A percentile compares a stretch with the other conserved stretches of the same genome.
These are phyloP conservation scores for Theropithecus gelada DNA, from an alignment of 2,113 vertebrate genomes.

Conservation along the genomic window DNA sequence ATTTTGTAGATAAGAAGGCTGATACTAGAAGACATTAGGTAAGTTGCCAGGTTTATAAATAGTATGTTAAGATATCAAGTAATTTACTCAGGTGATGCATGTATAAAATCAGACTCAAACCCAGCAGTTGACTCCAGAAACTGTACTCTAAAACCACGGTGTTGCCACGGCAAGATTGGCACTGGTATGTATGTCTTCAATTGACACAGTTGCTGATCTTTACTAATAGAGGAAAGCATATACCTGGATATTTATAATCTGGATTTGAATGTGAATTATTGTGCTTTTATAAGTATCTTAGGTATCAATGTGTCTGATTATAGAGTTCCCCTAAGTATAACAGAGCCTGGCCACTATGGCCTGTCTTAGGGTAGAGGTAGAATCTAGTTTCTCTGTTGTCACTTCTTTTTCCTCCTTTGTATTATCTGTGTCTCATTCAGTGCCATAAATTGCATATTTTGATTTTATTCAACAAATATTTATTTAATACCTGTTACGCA, in stretches of 20 bases:
- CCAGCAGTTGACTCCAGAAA: background rate
- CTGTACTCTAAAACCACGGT: background rate
- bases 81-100: background rate
- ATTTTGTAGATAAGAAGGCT: conserved; percentile 19
- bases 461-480: background rate
- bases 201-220: background rate
- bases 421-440: background rate
- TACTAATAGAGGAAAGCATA: background rate
- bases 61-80: background rate
- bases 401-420: background rate
- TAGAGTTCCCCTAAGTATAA: background rate
- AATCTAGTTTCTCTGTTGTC: background rate
- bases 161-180: background rate
- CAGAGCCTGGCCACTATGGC: background rate
- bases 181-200: background rate
- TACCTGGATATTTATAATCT: background rate
- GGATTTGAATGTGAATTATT: background rate
- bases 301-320: background rate
- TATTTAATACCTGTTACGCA: background rate
- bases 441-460: background rate
- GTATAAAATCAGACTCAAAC: conserved; percentile 3
- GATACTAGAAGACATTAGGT: background rate
- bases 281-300: background rate
- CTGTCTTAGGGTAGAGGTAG: background rate
- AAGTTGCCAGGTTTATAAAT: background rate